These are phyloP conservation scores for Avahi laniger DNA, from an alignment of 2,797 vertebrate genomes.

Conservation along the genomic window DNA sequence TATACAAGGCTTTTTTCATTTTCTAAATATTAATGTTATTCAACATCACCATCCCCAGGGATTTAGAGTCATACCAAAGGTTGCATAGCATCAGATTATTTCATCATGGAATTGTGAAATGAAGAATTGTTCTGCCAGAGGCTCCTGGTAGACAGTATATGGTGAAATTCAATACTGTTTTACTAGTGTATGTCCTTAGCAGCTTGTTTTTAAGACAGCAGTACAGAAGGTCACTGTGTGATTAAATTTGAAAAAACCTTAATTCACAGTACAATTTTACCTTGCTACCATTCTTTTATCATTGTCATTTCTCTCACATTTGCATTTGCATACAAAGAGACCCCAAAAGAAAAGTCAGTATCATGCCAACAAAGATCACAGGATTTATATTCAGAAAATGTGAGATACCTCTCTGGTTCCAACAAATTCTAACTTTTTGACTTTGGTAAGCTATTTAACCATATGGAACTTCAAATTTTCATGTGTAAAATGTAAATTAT, in stretches of 20 bases:
- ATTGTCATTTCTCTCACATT: neutral
- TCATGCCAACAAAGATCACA: neutral
- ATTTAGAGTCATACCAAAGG: slow-evolving; percentile 16
- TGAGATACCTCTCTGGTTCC: neutral
- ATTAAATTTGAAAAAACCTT: neutral
- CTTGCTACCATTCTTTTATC: neutral
- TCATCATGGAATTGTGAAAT: slow-evolving; percentile 70
- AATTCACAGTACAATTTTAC: slow-evolving; percentile 4
- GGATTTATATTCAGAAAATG: neutral
- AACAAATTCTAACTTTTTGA: neutral
- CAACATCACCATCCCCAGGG: neutral
- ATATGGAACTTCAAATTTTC: neutral
- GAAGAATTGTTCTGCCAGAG: slow-evolving; percentile 46
- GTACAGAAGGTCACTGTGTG: neutral
- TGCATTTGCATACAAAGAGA: neutral
- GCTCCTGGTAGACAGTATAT: slow-evolving; percentile 27
- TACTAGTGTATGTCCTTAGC: neutral
- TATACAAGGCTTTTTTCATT: slow-evolving; percentile 18
- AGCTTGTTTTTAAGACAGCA: slow-evolving; percentile 39
- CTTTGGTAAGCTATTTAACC: neutral
- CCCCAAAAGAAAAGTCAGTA: neutral
- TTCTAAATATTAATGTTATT: slow-evolving; percentile 70
- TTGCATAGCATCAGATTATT: slow-evolving; percentile 46
- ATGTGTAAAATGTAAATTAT: neutral
- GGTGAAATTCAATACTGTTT: neutral